Base-by-base conservation (phyloP, 2,797 vertebrate species). In the Phaenicophaeus curvirostris region DNA sequence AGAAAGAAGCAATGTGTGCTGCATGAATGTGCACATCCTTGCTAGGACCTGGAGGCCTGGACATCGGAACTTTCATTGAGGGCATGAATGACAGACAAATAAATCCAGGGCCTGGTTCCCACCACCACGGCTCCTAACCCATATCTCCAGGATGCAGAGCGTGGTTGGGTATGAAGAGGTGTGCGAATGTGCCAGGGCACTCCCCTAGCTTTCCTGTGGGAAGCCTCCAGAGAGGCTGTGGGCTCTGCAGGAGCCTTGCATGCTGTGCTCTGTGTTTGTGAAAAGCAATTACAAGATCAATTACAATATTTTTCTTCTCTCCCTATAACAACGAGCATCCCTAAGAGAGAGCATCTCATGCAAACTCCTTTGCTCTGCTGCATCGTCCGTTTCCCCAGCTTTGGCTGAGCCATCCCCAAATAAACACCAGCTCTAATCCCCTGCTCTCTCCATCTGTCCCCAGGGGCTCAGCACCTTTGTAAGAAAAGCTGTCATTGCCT, bases 131-230 rank as follows among this genome's bases (percentile, higher is more conserved):
- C n/a, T 84, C 61, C 55, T 35, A 46, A 41, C 35, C 61, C 5
- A 16, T 1, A 0, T n/a, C 13, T 58, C n/a, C 31, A 50, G 77
- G 39, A 53, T 0, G 0, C 1, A 23, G 24, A 24, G 15, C 8
- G 28, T 39, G 53, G 30, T 46, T 89, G 73, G 15, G 6, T 30
- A 30, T 3, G 33, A 57, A 76, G 24, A 25, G 20, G 11, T 15
- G 12, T 11, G 57, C 0, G 1, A 3, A 1, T 27, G 8, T 3
- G 4, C 39, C 1, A 0, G 1, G 28, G 28, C 0, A 1, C 39
- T 84, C 24, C 65, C 15, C 35, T 28, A 67, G 8, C 8, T 57
- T 78, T 41, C 62, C 58, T 17, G 4, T 35, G 46, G n/a, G 66
- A 74, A 75, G 31, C 24, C 27, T 75, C 41, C 50, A 44, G 20